Percentiles rank a stretch among this genome's conserved stretches.
phyloP scores from a whole-genome alignment of 2,113 vertebrate genomes.

The Anoura caudifer region DNA sequence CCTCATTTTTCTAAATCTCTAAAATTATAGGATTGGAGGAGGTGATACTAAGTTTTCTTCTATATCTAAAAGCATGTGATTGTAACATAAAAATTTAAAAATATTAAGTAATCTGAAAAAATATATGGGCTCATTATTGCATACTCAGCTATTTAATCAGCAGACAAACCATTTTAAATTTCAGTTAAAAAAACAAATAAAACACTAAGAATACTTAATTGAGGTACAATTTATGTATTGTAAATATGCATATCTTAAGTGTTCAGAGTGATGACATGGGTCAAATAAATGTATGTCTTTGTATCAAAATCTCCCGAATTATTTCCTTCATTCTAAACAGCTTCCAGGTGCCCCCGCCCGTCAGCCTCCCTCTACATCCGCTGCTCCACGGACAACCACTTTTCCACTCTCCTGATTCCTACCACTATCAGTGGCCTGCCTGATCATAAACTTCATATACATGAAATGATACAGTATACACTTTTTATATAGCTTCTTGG shows the following conservation, averaged over 20 bases:
- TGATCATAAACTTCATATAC: not conserved
- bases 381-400: not conserved
- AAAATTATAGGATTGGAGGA: not conserved
- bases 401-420: not conserved
- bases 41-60: not conserved
- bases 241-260: not conserved
- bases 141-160: not conserved
- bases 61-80: not conserved
- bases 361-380: not conserved
- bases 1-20: not conserved
- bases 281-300: not conserved
- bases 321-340: not conserved
- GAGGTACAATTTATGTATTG: not conserved
- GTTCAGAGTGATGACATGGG: not conserved
- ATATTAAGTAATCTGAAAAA: not conserved
- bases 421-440: not conserved
- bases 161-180: not conserved
- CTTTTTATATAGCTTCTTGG: not conserved
- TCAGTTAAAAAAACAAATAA: not conserved
- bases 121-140: not conserved
- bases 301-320: not conserved
- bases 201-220: not conserved
- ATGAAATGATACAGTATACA: not conserved
- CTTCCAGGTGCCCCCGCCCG: not conserved
- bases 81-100: not conserved